These are phyloP conservation scores for Drosophila bipectinata DNA, from an alignment of 1,140 invertebrate genomes.

Conservation along the genomic window DNA sequence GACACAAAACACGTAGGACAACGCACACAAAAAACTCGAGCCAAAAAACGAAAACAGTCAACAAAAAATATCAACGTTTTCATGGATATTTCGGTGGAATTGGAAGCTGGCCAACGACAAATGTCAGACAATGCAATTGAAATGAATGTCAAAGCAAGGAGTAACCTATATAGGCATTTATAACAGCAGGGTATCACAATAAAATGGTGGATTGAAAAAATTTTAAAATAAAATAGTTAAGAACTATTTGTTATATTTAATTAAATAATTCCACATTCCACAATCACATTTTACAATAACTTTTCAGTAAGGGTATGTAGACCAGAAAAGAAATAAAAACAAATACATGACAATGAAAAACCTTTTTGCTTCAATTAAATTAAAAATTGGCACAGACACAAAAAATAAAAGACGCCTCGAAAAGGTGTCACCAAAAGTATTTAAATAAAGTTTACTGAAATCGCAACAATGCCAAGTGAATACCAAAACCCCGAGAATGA, in stretches of 20 bases:
- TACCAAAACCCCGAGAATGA: slow-evolving; percentile 21
- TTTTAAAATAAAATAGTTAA: not conserved
- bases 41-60: slow-evolving; percentile 3
- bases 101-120: slow-evolving; percentile 60
- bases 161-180: slow-evolving; percentile 19
- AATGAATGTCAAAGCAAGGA: slow-evolving; percentile 47
- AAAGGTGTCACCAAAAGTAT: slow-evolving; percentile 36
- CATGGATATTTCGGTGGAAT: slow-evolving; percentile 47
- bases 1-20: slow-evolving; percentile 33
- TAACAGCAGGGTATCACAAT: not conserved
- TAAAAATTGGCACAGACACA: slow-evolving; percentile 43
- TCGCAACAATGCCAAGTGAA: slow-evolving; percentile 30
- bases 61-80: slow-evolving; percentile 17
- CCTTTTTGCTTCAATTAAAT: slow-evolving; percentile 49
- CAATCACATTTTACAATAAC: not conserved
- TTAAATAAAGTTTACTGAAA: slow-evolving; percentile 42
- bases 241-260: not conserved
- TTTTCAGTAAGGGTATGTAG: not conserved
- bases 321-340: not conserved
- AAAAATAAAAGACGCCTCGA: slow-evolving; percentile 20
- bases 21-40: slow-evolving; percentile 12
- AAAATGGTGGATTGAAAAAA: slow-evolving; percentile 7
- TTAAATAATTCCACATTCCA: not conserved
- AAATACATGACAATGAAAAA: slow-evolving; percentile 54
- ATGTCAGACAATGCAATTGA: slow-evolving; percentile 55